These are phyloP conservation scores for Sinella curviseta DNA, from an alignment of 1,140 invertebrate species.

Conservation along the genomic window DNA sequence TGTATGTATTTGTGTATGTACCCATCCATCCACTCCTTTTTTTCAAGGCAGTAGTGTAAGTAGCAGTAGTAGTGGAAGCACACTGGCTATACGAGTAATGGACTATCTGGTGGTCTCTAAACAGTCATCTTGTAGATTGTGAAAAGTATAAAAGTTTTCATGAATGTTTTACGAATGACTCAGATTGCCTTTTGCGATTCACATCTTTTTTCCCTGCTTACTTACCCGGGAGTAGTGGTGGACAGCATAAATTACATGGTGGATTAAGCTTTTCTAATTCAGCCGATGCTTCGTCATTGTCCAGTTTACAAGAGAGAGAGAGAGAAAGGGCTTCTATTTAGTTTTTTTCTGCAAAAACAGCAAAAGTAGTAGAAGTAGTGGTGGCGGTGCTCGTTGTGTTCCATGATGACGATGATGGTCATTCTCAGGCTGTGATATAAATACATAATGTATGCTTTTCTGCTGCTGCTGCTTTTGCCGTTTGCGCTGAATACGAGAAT, in stretches of 20 bases:
- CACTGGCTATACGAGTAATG: not conserved
- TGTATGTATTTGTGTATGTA: not conserved
- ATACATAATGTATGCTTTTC: not conserved
- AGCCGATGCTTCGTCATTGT: constrained; percentile 22
- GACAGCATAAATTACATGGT: constrained; percentile 26
- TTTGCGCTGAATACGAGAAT: not conserved
- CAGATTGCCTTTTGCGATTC: not conserved
- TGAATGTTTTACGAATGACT: constrained; percentile 22
- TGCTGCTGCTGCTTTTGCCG: not conserved
- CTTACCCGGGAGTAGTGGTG: not conserved
- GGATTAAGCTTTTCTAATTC: constrained; percentile 21
- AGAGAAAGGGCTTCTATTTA: not conserved
- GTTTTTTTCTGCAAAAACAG: too few species aligned
- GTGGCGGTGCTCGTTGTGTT: not conserved
- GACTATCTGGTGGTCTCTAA: constrained; percentile 16
- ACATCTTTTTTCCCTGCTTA: not conserved
- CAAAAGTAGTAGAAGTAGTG: too few species aligned
- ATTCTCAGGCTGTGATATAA: not conserved
- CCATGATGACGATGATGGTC: not conserved
- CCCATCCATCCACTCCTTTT: not conserved
- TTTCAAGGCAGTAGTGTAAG: not conserved
- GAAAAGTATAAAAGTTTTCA: constrained; percentile 13
- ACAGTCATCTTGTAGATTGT: constrained; percentile 25
- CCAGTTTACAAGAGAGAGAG: constrained; percentile 1
- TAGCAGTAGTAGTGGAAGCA: not conserved